Base-by-base conservation (phyloP, 2,113 vertebrate species). In the Bolborhynchus lineola region DNA sequence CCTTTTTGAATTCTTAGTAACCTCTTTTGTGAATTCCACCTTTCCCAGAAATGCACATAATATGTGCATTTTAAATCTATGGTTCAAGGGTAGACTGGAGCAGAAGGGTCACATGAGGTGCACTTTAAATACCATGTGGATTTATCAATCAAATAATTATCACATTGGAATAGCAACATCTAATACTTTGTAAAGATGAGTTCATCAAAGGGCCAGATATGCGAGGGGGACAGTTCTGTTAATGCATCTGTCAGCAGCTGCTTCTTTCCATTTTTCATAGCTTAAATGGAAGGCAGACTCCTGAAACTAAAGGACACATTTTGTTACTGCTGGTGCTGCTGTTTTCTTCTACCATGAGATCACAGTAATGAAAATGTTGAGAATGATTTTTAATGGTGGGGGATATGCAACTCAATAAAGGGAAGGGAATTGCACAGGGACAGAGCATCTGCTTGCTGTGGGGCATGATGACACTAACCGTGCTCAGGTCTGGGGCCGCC, bases 91-190 rank as follows among this genome's bases (percentile, higher is more conserved):
- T 42, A 86, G 82, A 60, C 39, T 50, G 39, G 55, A 75, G 82
- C 37, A 75, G 84, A 63, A 86, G 79, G 76, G 68, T 94, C 68
- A 60, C 50, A 81, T 81, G 67, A 78, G 42, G 65, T 82, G 68
- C 52, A 5, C 92, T 92, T 90, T 95, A 82, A 95, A 86, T 88
- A 63, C 80, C 80, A 41, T 8, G 44, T 71, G 55, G 69, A 39
- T 92, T 93, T 86, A 95, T 95, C 60, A 70, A 81, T 93, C 94
- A 79, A 79, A 57, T 35, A 78, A 78, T 77, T 91, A 94, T 81
- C 86, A 86, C 50, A 70, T 88, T 86, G 77, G 55, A 91, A 71
- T 42, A 88, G 83, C 55, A 90, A 81, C 86, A 88, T 55, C 60
- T 86, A 88, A 83, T 96, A 88, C 91, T 88, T 82, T 81, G n/a